These are phyloP conservation scores for Fregata magnificens DNA, from an alignment of 2,113 vertebrate species.

Conservation along the genomic window DNA sequence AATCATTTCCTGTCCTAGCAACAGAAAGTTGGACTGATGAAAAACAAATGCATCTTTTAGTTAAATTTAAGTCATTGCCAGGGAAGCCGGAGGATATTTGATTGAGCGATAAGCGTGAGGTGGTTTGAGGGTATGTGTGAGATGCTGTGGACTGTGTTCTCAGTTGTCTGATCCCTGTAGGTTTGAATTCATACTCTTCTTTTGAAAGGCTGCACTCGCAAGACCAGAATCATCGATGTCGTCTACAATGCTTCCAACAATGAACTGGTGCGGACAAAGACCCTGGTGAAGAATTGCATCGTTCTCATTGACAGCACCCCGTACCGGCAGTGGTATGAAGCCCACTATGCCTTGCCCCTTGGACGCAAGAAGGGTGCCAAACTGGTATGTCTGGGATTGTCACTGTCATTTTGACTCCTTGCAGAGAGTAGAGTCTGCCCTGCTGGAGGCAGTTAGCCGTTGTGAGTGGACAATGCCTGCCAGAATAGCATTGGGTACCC, in stretches of 20 bases:
- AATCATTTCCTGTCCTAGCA: neutral
- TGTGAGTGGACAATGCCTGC: neutral
- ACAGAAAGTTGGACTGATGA: neutral
- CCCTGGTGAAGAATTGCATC: constrained; percentile 97
- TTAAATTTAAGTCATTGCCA: neutral
- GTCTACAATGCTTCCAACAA: constrained; percentile 99
- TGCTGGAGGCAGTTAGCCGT: neutral
- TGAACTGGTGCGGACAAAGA: constrained; percentile 97
- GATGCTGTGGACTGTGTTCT: neutral
- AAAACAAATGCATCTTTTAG: neutral
- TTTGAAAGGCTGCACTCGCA: constrained; percentile 91
- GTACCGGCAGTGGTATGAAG: constrained; percentile 97
- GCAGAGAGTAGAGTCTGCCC: neutral
- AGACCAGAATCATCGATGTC: constrained; percentile 97
- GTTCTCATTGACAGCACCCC: constrained; percentile 93
- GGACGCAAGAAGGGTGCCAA: constrained; percentile 99
- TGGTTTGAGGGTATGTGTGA: neutral
- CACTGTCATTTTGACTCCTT: neutral
- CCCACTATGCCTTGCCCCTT: constrained; percentile 91
- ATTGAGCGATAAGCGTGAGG: neutral
- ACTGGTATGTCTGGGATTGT: constrained; percentile 75
- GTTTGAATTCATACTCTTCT: neutral
- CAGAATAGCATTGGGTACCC: neutral
- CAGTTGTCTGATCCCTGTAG: neutral
- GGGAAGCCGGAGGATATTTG: neutral